These are phyloP conservation scores for Folsomia manolachei DNA, from an alignment of 2,888 invertebrate species.

Conservation along the genomic window DNA sequence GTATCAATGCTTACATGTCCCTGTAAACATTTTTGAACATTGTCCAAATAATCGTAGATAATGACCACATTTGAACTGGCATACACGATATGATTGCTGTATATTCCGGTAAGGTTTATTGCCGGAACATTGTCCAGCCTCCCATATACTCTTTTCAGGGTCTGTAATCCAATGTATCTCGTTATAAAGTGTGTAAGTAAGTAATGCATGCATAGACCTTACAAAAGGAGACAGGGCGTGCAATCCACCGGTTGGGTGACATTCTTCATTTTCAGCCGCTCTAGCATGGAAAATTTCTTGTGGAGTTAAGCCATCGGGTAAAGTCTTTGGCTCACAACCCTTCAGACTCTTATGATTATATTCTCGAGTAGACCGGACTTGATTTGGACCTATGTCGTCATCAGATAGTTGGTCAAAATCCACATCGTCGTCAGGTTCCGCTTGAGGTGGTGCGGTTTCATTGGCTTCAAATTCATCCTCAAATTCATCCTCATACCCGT, in stretches of 20 bases:
- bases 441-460: no score
- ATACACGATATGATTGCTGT: constrained; percentile 44
- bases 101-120: constrained; percentile 44
- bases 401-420: no score
- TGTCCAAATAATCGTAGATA: constrained; percentile 42
- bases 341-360: no score
- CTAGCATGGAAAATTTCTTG: constrained; percentile 21
- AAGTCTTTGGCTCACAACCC: no score
- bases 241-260: constrained; percentile 19
- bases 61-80: constrained; percentile 44
- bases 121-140: constrained; percentile 33
- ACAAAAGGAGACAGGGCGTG: constrained; percentile 37
- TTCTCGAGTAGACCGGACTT: no score
- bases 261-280: constrained; percentile 23
- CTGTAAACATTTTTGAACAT: constrained; percentile 44
- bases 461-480: no score
- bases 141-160: constrained; percentile 44
- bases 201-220: not conserved
- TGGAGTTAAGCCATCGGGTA: no score
- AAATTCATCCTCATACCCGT: no score
- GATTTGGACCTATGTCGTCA: no score
- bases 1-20: constrained; percentile 48
- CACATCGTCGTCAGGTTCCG: no score
- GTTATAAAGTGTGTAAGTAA: not conserved
- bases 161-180: constrained; percentile 24